A percentile compares a stretch with the other conserved stretches of the same genome.
These are phyloP conservation scores for Leistus spinibarbis DNA, from an alignment of 2,888 invertebrate species.

Conservation along the genomic window DNA sequence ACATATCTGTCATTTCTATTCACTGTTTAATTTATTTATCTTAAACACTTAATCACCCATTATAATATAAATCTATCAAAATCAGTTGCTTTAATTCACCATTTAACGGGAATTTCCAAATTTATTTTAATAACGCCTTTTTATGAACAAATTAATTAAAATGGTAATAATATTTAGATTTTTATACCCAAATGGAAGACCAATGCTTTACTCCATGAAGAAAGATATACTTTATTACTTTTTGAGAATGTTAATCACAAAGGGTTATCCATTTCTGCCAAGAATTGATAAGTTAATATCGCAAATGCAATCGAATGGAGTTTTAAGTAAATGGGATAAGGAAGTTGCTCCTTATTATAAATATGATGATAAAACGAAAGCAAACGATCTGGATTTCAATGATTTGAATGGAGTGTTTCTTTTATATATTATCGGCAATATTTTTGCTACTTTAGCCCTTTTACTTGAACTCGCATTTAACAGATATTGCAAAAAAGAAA, in stretches of 20 bases:
- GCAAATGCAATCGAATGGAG: constrained; percentile 9
- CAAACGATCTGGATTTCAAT: background rate
- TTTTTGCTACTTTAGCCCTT: background rate
- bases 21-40: too few species aligned
- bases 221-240: constrained; percentile 21
- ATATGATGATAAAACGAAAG: constrained; percentile 4
- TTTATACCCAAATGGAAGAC: constrained; percentile 38
- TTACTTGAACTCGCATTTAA: constrained; percentile 12
- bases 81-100: too few species aligned
- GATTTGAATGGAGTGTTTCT: constrained; percentile 20
- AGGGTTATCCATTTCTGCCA: constrained; percentile 17
- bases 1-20: too few species aligned
- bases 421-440: background rate
- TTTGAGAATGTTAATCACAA: constrained; percentile 3
- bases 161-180: background rate
- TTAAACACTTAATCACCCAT: too few species aligned
- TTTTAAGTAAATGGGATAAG: constrained; percentile 24
- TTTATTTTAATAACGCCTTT: too few species aligned
- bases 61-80: too few species aligned
- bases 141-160: too few species aligned
- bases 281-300: constrained; percentile 23
- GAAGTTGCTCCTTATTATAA: constrained; percentile 6
- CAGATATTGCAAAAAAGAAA: too few species aligned
- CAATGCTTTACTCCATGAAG: constrained; percentile 39
- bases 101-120: too few species aligned